Base-by-base conservation (phyloP, 2,113 vertebrate species). In the Sarotherodon lohbergeri region DNA sequence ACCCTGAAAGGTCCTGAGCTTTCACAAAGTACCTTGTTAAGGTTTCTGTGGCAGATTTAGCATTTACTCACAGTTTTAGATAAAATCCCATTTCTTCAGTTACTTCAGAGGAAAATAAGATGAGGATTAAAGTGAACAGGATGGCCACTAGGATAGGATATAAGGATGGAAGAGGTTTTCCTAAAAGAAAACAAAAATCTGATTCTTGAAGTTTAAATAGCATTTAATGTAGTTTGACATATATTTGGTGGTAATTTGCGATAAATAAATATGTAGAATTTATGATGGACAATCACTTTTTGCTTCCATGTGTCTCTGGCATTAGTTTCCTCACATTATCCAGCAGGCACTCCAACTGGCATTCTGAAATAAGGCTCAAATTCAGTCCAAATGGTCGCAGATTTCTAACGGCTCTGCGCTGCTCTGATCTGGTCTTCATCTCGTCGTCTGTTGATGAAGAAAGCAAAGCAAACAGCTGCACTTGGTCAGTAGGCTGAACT, bases 361-460 rank as follows among this genome's bases (percentile, higher is more conserved):
- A 82, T 50, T n/a, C 41, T 50, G 17, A 82, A 63, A 61, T 48
- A 12, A 19, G 43, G 43, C 14, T 78, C 17, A 78, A 78, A 78
- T 78, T 50, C 46, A 13, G 27, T 52, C 27, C 46, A 52, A 32
- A 32, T 34, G 46, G 73, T 14, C 19, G 36, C 22, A 34, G 27
- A 52, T 32, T 55, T 82, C 84, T 19, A n/a, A 76, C 13, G 11
- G 52, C 19, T 9, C 68, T 79, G 7, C 22, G 1, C 27, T 17
- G 14, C 63, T 80, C 48, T 52, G 78, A 80, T 88, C 83, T 85
- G 79, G 5, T 89, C 84, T 76, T 85, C 80, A 29, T 83, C 86
- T 88, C 13, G 4, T 17, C 19, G 12, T 66, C 41, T 56, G 27
- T 81, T 79, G 34, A 80, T 10, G 17, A 36, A 55, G 76, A 57